A percentile compares a stretch with the other conserved stretches of the same genome.
Evolutionary conservation across 2,113 vertebrate species (phyloP).

Genomic region (Triplophysa tibetana): DNA sequence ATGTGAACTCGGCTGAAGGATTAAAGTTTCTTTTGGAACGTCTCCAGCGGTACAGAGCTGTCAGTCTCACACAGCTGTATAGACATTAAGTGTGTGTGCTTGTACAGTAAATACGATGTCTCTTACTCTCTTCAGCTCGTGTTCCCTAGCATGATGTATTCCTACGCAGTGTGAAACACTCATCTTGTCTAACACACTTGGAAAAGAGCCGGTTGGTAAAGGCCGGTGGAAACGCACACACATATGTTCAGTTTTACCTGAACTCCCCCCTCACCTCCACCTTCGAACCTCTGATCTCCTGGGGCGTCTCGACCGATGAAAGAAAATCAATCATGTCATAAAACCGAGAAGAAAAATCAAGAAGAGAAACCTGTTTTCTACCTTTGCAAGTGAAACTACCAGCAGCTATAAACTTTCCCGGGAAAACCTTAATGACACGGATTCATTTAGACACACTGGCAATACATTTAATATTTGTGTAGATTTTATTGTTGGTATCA

Average conservation of each 20-base stretch:
- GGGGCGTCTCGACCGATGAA: conserved; percentile 52
- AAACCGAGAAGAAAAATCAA: conserved; percentile 46
- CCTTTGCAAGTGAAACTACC: conserved; percentile 32
- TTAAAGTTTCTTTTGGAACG: not conserved
- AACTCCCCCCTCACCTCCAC: conserved; percentile 17
- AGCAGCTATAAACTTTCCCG: conserved; percentile 35
- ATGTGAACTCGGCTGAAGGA: not conserved
- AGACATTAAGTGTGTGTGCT: not conserved
- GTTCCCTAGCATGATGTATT: conserved; percentile 1
- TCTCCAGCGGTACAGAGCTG: not conserved
- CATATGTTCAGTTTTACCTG: conserved; percentile 29
- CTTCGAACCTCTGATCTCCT: conserved; percentile 8
- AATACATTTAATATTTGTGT: too few relatives aligned
- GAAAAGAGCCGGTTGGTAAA: conserved; percentile 15
- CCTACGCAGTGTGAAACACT: conserved; percentile 32
- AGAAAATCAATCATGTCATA: conserved; percentile 67
- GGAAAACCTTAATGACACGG: not conserved
- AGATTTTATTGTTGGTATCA: too few relatives aligned
- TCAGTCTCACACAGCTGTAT: conserved; percentile 1
- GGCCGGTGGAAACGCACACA: conserved; percentile 24
- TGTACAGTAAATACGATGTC: not conserved
- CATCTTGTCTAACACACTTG: conserved; percentile 6
- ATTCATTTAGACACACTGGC: not conserved
- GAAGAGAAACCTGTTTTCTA: conserved; percentile 19
- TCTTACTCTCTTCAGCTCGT: conserved; percentile 13